Conservation (phyloP, 2,888 invertebrate species). For the Spisula subtruncata region DNA sequence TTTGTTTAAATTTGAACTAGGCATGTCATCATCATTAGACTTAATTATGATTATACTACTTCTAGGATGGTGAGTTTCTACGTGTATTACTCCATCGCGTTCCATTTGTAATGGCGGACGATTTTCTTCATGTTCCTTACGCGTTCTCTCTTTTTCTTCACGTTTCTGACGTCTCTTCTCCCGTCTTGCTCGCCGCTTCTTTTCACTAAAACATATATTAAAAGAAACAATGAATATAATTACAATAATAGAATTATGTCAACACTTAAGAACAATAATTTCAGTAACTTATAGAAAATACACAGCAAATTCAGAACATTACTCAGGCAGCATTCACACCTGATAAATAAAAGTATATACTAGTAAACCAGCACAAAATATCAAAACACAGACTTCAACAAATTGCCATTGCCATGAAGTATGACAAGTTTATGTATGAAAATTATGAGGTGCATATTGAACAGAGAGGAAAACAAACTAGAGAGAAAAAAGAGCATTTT, state of each 20-base stretch:
- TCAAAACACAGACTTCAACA: too few species aligned
- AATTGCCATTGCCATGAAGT: too few species aligned
- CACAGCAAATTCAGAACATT: too few species aligned
- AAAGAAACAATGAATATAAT: neutral
- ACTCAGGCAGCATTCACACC: too few species aligned
- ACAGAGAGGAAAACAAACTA: too few species aligned
- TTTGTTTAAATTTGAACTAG: conserved; percentile 54
- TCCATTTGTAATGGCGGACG: conserved; percentile 52
- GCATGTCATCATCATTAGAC: conserved; percentile 70
- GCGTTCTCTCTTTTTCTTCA: conserved; percentile 57
- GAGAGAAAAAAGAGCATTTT: too few species aligned
- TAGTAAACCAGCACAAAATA: too few species aligned
- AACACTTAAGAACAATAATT: neutral
- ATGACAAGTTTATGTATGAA: too few species aligned
- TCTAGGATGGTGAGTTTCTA: conserved; percentile 71
- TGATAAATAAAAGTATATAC: too few species aligned
- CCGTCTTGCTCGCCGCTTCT: conserved; percentile 58
- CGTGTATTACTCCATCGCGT: conserved; percentile 67
- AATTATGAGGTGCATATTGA: too few species aligned
- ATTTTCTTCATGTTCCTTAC: conserved; percentile 55
- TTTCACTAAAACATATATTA: conserved; percentile 52
- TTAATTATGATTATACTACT: conserved; percentile 77
- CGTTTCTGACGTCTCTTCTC: conserved; percentile 58
- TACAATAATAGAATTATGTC: neutral
- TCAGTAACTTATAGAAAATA: neutral